phyloP scores from a whole-genome alignment of 2,113 vertebrate genomes.

The Tragelaphus buxtoni region DNA sequence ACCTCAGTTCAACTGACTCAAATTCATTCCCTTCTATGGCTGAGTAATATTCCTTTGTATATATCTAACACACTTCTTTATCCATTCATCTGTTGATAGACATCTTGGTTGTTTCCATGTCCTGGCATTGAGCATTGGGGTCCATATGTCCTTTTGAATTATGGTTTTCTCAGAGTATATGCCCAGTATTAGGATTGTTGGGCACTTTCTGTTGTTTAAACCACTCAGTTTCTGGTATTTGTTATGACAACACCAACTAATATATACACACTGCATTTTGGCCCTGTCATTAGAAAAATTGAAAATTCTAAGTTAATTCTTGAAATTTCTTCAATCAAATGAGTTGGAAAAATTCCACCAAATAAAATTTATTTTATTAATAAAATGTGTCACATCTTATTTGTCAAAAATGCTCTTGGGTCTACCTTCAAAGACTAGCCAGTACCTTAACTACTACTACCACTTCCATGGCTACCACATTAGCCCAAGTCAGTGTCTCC shows the following conservation, averaged over 20 bases:
- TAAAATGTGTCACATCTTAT: neutral
- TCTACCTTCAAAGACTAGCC: neutral
- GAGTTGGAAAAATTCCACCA: neutral
- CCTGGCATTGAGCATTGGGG: neutral
- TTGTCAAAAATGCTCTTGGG: neutral
- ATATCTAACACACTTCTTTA: neutral
- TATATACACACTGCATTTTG: neutral
- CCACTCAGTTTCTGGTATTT: neutral
- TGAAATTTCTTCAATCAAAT: neutral
- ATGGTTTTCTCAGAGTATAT: neutral
- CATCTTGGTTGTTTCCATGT: neutral
- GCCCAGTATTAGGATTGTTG: neutral
- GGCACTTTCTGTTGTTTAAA: neutral
- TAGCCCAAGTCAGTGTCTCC: neutral
- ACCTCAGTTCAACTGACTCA: neutral
- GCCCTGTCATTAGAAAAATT: neutral
- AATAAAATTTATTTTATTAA: neutral
- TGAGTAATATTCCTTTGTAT: neutral
- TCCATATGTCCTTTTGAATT: neutral
- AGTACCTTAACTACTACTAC: neutral
- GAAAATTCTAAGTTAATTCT: neutral
- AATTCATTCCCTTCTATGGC: neutral
- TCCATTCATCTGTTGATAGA: neutral
- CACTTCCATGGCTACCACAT: neutral
- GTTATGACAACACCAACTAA: neutral